Percentiles rank a stretch among this genome's conserved stretches.
These are phyloP conservation scores for rat (Rattus norvegicus) DNA, from an alignment of 2,113 vertebrate genomes.

Conservation along the genomic window DNA sequence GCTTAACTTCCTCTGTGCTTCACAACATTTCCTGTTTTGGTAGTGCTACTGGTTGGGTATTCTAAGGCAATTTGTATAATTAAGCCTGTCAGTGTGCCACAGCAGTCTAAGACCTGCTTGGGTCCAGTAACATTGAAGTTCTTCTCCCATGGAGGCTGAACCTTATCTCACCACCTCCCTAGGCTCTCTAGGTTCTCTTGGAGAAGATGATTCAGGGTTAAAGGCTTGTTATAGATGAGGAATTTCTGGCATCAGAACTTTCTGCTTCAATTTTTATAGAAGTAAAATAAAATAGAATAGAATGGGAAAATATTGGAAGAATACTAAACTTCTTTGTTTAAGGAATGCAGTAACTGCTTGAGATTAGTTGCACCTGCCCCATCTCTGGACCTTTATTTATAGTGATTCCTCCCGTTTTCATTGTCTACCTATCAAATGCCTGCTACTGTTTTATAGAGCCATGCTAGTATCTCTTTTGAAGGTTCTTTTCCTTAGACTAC, in stretches of 20 bases:
- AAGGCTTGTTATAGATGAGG: slow-evolving; percentile 21
- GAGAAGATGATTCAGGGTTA: not conserved
- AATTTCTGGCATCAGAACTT: slow-evolving; percentile 39
- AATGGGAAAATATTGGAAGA: not conserved
- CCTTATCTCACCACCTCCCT: slow-evolving; percentile 31
- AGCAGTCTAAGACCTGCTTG: slow-evolving; percentile 3
- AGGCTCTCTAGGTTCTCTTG: not conserved
- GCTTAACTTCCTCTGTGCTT: slow-evolving; percentile 37
- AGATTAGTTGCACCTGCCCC: not conserved
- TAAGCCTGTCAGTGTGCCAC: slow-evolving; percentile 46
- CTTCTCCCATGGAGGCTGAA: slow-evolving; percentile 15
- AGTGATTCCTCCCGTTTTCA: slow-evolving; percentile 30
- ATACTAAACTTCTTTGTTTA: not conserved
- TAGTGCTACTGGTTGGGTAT: slow-evolving; percentile 47
- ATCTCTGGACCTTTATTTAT: not conserved
- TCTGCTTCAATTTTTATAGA: slow-evolving; percentile 55
- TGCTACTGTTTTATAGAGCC: slow-evolving; percentile 28
- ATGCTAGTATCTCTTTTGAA: slow-evolving; percentile 15
- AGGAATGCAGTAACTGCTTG: not conserved
- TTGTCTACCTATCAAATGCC: not conserved
- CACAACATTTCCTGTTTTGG: slow-evolving; percentile 43
- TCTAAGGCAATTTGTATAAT: slow-evolving; percentile 66
- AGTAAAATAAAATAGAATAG: slow-evolving; percentile 44
- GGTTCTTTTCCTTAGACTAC: slow-evolving; percentile 38
- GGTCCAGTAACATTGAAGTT: not conserved